A percentile compares a stretch with the other conserved stretches of the same genome.
These are phyloP conservation scores for Amiota communis DNA, from an alignment of 2,888 invertebrate genomes.

Conservation along the genomic window DNA sequence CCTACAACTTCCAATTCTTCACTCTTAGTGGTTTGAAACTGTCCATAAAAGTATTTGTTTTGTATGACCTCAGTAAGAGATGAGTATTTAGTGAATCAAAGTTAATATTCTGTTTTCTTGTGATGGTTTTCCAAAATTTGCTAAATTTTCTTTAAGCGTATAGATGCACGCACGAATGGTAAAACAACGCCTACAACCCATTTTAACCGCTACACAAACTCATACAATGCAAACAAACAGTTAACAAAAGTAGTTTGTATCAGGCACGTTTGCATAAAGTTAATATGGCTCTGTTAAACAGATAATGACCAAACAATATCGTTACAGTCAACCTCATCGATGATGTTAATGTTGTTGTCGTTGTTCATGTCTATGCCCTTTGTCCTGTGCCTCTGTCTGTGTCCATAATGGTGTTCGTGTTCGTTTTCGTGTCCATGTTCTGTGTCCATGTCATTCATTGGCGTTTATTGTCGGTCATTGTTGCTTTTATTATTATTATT, in stretches of 20 bases:
- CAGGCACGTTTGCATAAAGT: slow-evolving; percentile 41
- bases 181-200: neutral
- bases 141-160: neutral
- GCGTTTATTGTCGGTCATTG: neutral
- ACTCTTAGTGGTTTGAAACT: no score
- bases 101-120: no score
- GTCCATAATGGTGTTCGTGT: neutral
- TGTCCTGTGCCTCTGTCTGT: neutral
- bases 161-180: neutral
- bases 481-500: slow-evolving; percentile 11
- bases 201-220: slow-evolving; percentile 22
- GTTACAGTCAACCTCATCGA: slow-evolving; percentile 12
- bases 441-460: slow-evolving; percentile 1
- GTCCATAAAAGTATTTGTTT: no score
- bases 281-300: slow-evolving; percentile 68
- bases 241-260: neutral
- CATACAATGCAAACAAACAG: neutral
- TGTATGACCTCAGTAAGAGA: no score
- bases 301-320: slow-evolving; percentile 60
- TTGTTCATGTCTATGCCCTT: neutral
- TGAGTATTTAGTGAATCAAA: no score
- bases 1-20: no score
- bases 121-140: no score
- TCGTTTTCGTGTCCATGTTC: neutral
- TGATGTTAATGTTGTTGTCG: neutral